A percentile compares a stretch with the other conserved stretches of the same genome.
Evolutionary conservation across 2,113 vertebrate genomes (phyloP).

Genomic region (Mola mola): DNA sequence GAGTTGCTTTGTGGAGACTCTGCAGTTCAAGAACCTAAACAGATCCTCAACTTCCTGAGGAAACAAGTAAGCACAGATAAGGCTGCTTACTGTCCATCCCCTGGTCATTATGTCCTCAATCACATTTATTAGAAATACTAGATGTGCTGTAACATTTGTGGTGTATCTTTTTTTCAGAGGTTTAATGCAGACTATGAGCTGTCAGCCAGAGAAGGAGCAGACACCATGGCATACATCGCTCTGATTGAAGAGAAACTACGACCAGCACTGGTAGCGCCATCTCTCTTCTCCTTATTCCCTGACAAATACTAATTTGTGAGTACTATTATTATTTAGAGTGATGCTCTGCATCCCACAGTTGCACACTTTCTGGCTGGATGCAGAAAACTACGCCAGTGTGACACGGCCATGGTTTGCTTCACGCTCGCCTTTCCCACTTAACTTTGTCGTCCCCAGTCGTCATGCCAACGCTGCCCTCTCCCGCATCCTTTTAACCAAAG

Average conservation of each 20-base stretch:
- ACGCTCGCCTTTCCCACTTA: slow-evolving; percentile 91
- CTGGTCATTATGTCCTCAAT: not conserved
- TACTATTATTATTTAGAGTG: not conserved
- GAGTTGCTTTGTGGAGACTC: slow-evolving; percentile 84
- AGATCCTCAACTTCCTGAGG: slow-evolving; percentile 93
- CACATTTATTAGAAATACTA: not conserved
- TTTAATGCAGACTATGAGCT: slow-evolving; percentile 96
- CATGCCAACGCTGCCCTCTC: slow-evolving; percentile 87
- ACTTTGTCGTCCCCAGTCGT: slow-evolving; percentile 88
- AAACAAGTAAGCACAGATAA: slow-evolving; percentile 83
- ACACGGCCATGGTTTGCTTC: slow-evolving; percentile 97
- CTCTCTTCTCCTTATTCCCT: not conserved
- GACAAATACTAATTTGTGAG: not conserved
- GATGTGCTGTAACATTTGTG: not conserved
- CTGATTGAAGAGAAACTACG: slow-evolving; percentile 94
- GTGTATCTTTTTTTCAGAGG: slow-evolving; percentile 76
- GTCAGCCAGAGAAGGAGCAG: slow-evolving; percentile 93
- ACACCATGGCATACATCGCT: slow-evolving; percentile 95
- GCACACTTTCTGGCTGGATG: slow-evolving; percentile 98
- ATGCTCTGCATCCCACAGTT: slow-evolving; percentile 78
- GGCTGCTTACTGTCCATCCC: not conserved
- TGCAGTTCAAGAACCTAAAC: slow-evolving; percentile 87
- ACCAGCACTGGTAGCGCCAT: slow-evolving; percentile 86
- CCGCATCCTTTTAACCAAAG: slow-evolving; percentile 91
- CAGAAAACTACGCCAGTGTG: slow-evolving; percentile 92